Evolutionary conservation across 2,888 invertebrate species (phyloP).

Genomic region (Agapostemon virescens): DNA sequence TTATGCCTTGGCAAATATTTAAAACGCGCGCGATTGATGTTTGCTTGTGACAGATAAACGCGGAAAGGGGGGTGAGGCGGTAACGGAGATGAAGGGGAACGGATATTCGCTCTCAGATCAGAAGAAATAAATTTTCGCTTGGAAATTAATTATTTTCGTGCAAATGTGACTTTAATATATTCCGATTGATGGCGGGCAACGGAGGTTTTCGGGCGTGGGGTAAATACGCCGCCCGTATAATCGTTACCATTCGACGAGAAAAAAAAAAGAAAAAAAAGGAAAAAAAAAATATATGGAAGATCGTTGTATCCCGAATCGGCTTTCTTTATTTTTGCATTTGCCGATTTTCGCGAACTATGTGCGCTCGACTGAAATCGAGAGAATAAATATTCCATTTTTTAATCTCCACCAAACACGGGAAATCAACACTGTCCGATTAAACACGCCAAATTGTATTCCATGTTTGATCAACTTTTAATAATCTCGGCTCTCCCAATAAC

Average conservation of each 20-base stretch:
- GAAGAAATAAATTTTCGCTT: slow-evolving; percentile 64
- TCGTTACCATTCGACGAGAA: slow-evolving; percentile 51
- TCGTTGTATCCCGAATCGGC: slow-evolving; percentile 57
- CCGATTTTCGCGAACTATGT: slow-evolving; percentile 56
- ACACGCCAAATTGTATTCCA: slow-evolving; percentile 37
- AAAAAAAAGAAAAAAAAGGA: too few relatives aligned
- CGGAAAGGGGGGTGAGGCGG: slow-evolving; percentile 5
- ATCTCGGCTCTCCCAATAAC: slow-evolving; percentile 25
- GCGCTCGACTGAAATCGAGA: slow-evolving; percentile 55
- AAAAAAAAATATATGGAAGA: too few relatives aligned
- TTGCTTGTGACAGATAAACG: slow-evolving; percentile 64
- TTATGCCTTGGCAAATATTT: slow-evolving; percentile 72
- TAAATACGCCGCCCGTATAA: slow-evolving; percentile 62
- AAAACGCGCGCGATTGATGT: slow-evolving; percentile 73
- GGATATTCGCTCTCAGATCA: slow-evolving; percentile 57
- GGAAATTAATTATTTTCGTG: slow-evolving; percentile 76
- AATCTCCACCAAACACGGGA: slow-evolving; percentile 53
- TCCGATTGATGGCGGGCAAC: slow-evolving; percentile 70
- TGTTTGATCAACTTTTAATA: slow-evolving; percentile 54
- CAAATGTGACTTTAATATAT: slow-evolving; percentile 77
- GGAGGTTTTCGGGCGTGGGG: slow-evolving; percentile 54
- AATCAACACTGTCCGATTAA: slow-evolving; percentile 18
- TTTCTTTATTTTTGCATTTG: slow-evolving; percentile 52
- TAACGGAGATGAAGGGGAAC: slow-evolving; percentile 15
- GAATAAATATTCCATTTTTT: slow-evolving; percentile 58